Evolutionary conservation across 2,113 vertebrate species (phyloP).

Genomic region (Paramisgurnus dabryanus): DNA sequence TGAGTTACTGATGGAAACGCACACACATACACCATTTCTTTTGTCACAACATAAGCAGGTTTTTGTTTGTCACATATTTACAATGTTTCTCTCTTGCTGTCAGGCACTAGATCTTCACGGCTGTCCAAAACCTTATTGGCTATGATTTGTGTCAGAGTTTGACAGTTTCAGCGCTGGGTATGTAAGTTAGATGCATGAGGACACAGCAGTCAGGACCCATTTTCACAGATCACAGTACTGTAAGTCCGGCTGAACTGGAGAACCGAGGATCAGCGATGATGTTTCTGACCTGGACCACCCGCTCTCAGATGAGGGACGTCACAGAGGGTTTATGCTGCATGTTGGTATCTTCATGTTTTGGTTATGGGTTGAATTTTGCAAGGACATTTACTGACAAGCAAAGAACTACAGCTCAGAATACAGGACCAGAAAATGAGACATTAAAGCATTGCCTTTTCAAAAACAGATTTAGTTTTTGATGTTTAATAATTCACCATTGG

Average conservation of each 20-base stretch:
- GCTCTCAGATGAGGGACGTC: no score
- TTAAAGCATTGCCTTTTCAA: no score
- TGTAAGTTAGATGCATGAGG: no score
- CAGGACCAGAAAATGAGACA: no score
- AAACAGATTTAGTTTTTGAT: no score
- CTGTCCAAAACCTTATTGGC: not conserved
- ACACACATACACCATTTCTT: not conserved
- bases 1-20: not conserved
- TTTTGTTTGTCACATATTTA: not conserved
- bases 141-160: conserved; percentile 10
- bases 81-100: not conserved
- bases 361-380: not conserved
- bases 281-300: not conserved
- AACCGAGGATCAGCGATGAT: not conserved
- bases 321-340: not conserved
- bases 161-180: not conserved
- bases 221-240: not conserved
- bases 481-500: no score
- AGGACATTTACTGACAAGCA: not conserved
- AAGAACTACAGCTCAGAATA: not conserved
- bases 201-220: not conserved
- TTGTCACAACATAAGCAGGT: not conserved
- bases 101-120: not conserved
- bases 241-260: not conserved
- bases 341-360: not conserved